Base-by-base conservation (phyloP, 2,113 vertebrate genomes). In the Toxotes jaculatrix region DNA sequence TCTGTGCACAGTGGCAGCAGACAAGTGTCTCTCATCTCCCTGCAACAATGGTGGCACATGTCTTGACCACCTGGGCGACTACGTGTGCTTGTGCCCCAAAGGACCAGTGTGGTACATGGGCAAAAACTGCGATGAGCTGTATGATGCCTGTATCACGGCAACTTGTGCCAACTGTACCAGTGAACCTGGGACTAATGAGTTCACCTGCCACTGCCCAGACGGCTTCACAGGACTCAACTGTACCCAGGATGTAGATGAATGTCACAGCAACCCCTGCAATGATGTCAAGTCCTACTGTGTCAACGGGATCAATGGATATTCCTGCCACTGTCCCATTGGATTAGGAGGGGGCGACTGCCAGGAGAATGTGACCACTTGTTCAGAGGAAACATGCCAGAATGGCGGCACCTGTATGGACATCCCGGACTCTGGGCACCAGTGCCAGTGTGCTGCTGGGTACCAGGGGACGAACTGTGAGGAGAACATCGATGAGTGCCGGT, bases 41-140 rank as follows among this genome's bases (percentile, higher is more conserved):
- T 99, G 98, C 7, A 63, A 91, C 81, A 96, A 98, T 1, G 95
- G 95, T 4, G 95, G 93, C 14, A 93, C 89, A 19, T 99, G 98
- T 84, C 14, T 89, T 1, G 93, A 95, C 31, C 61, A 80, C 27
- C 60, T 88, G 32, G 86, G 12, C 1, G 91, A 96, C 74, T 97
- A 97, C 32, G 80, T 74, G 27, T 99, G 98, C 55, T 8, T 74
- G 13, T 98, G 95, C 73, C 94, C 95, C 1, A 9, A 21, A 36
- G 85, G 83, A 8, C 93, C 95, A 0, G 42, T 95, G 49, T 72
- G 91, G 70, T 96, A 94, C 65, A 47, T 0, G 34, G 97, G 97
- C 3, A 78, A 34, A 5, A 80, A 95, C 85, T 98, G 97, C 23
- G 95, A 96, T 1, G 72, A 80, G 4, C 93, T 96, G 1, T 95